A percentile compares a stretch with the other conserved stretches of the same genome.
phyloP scores from a whole-genome alignment of 2,888 invertebrate species.

The Fragum fragum region DNA sequence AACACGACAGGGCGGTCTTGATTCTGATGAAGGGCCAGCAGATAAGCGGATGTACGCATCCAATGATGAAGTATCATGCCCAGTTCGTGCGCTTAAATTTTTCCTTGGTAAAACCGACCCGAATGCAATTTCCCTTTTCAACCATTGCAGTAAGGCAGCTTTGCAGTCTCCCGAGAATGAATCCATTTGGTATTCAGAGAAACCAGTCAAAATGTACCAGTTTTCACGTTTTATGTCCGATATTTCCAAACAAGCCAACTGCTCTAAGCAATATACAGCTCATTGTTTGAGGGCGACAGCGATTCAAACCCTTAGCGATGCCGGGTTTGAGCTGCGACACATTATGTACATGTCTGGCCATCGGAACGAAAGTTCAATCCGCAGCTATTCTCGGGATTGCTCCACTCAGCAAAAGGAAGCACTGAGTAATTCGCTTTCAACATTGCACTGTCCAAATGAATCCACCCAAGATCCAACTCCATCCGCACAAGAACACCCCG shows the following conservation, averaged over 20 bases:
- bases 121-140: conserved; percentile 15
- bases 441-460: conserved; percentile 13
- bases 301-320: conserved; percentile 13
- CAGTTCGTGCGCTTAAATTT: conserved; percentile 28
- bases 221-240: not conserved
- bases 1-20: conserved; percentile 4
- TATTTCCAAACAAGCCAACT: conserved; percentile 1
- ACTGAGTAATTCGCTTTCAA: conserved; percentile 5
- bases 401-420: conserved; percentile 18
- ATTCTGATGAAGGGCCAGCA: conserved; percentile 24
- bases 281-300: not conserved
- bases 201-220: conserved; percentile 9
- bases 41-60: conserved; percentile 43
- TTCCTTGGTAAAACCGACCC: conserved; percentile 26
- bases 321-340: conserved; percentile 21
- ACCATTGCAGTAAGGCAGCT: conserved; percentile 22
- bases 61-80: conserved; percentile 19
- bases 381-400: not conserved
- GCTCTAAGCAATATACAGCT: not conserved
- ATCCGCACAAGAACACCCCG: not conserved
- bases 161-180: conserved; percentile 3
- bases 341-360: conserved; percentile 31
- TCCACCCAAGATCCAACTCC: not conserved
- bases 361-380: conserved; percentile 21
- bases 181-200: not conserved